Percentiles rank a stretch among this genome's conserved stretches.
phyloP scores from a whole-genome alignment of 1,140 invertebrate genomes.

The Drosophila punjabiensis region DNA sequence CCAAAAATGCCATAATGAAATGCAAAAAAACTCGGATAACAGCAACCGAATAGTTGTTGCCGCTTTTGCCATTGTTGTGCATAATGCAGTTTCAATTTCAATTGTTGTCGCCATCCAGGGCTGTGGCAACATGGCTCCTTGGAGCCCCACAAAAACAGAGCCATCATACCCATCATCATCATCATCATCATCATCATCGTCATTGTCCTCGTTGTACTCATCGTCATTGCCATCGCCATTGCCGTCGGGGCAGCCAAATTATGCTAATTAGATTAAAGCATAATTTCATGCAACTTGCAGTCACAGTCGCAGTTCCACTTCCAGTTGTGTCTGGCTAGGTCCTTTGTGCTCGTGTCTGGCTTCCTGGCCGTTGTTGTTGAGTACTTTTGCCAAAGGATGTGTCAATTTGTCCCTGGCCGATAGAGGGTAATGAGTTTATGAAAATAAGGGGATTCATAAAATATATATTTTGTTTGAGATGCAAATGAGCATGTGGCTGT shows the following conservation, averaged over 20 bases:
- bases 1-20: constrained; percentile 82
- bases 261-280: constrained; percentile 84
- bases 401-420: constrained; percentile 63
- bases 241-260: constrained; percentile 70
- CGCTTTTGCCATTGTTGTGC: constrained; percentile 57
- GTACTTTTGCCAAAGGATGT: constrained; percentile 60
- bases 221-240: constrained; percentile 47
- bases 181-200: constrained; percentile 39
- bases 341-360: constrained; percentile 36
- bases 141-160: constrained; percentile 40
- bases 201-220: constrained; percentile 21
- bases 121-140: constrained; percentile 42
- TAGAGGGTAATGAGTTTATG: constrained; percentile 48
- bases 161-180: constrained; percentile 35
- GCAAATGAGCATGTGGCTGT: background rate
- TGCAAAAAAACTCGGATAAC: constrained; percentile 53
- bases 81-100: constrained; percentile 84
- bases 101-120: constrained; percentile 74
- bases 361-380: constrained; percentile 37
- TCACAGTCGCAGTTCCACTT: constrained; percentile 49
- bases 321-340: constrained; percentile 24
- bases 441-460: constrained; percentile 7
- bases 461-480: background rate
- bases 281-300: constrained; percentile 81
- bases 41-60: constrained; percentile 55